Base-by-base conservation (phyloP, 2,888 invertebrate genomes). In the Drosophila vallismaia region DNA sequence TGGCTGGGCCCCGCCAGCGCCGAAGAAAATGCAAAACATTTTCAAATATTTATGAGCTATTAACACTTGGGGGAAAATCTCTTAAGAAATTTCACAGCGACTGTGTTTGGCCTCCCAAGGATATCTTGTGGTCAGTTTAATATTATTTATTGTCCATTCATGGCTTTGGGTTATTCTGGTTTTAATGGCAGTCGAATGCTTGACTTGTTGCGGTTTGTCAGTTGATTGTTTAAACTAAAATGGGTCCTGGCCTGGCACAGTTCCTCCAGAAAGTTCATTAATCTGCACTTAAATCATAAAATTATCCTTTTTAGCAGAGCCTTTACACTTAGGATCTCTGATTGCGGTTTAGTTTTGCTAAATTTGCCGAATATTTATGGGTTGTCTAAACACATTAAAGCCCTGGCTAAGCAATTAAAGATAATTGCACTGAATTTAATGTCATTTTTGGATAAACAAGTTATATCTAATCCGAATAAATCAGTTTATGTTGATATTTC, bases 21-120 rank as follows among this genome's bases (percentile, higher is more conserved):
- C 71, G 46, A 67, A 67, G 86, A 76, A 80, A 78, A 79, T 86
- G 85, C 88, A 79, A 79, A 82, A 88, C 79, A 86, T 86, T 84
- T 81, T 88, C 62, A 88, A 88, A 86, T 86, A 88, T 86, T 86
- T 86, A 86, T 86, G 88, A 86, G 85, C 84, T 81, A 86, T 86
- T 88, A 86, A 86, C 85, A 86, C 85, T 88, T 80, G 74, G 60
- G 73, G 60, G 73, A 48, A 80, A 75, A 80, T 69, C 70, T 79
- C 75, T 64, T 48, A 64, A 66, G 64, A 45, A 64, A 66, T 45
- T 63, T 50, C 9, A 19, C 50, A 24, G 33, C 51, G 29, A 14
- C n/a, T 28, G 44, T 51, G 45, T 31, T 53, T 60, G 48, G 48
- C 60, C 40, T 26, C 31, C 60, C 53, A n/a, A 12, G 45, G 33